Conservation (phyloP, 2,797 vertebrate genomes). For the Rallus crepitans region DNA sequence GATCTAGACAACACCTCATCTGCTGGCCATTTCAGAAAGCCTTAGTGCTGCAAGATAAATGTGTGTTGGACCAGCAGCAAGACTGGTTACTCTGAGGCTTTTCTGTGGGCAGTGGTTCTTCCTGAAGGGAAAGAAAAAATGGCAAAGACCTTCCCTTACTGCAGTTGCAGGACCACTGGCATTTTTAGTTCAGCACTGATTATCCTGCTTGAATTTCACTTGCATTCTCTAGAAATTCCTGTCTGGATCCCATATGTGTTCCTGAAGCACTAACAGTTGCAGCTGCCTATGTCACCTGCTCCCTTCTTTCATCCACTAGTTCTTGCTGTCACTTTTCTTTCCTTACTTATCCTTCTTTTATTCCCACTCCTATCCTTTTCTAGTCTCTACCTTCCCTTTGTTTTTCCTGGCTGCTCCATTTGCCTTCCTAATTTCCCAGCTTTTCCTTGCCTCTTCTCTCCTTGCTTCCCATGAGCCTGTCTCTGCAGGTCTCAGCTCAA, state of each 20-base stretch:
- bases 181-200: conserved; percentile 16
- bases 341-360: not conserved
- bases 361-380: not conserved
- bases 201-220: conserved; percentile 37
- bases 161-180: not conserved
- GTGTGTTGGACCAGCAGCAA: not conserved
- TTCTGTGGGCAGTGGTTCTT: not conserved
- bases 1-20: not conserved
- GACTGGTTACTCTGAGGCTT: not conserved
- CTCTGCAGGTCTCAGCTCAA: not conserved
- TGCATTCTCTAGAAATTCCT: conserved; percentile 42
- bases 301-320: not conserved
- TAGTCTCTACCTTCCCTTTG: not conserved
- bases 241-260: not conserved
- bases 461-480: not conserved
- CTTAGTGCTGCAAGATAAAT: not conserved
- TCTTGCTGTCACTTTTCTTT: not conserved
- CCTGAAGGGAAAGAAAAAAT: not conserved
- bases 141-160: not conserved
- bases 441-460: not conserved
- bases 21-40: not conserved
- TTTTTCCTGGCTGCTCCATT: not conserved
- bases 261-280: not conserved
- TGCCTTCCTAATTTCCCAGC: not conserved
- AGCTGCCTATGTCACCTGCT: conserved; percentile 43